Percentiles rank a stretch among this genome's conserved stretches.
These are phyloP conservation scores for Sminthurides bifidus DNA, from an alignment of 1,140 invertebrate genomes.

Conservation along the genomic window DNA sequence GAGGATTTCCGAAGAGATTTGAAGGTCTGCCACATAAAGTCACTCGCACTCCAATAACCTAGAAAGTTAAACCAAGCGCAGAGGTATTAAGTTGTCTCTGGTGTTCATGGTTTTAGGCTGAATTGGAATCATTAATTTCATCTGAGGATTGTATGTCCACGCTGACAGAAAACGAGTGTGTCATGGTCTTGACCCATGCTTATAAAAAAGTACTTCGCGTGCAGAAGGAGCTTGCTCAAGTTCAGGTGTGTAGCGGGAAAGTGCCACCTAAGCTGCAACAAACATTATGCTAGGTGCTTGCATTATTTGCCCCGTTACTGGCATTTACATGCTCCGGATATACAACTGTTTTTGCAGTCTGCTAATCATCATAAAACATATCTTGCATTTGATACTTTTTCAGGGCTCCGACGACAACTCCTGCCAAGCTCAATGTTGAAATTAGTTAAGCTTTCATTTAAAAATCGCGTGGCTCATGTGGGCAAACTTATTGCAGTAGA, in stretches of 20 bases:
- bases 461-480: no score
- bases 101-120: conserved; percentile 23
- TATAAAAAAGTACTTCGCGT: conserved; percentile 30
- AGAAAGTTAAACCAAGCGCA: no score
- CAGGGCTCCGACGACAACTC: no score
- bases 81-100: no score
- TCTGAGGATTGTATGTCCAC: conserved; percentile 16
- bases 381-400: no score
- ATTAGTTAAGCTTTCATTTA: no score
- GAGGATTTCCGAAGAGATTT: conserved; percentile 30
- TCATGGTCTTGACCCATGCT: conserved; percentile 29
- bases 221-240: conserved; percentile 27
- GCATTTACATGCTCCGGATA: no score
- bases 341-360: no score
- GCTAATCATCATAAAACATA: no score
- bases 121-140: conserved; percentile 26
- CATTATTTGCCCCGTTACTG: no score
- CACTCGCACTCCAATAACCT: neutral
- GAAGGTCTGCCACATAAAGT: conserved; percentile 14
- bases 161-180: conserved; percentile 25
- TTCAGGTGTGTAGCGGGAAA: conserved; percentile 21
- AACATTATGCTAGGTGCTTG: conserved; percentile 13
- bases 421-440: no score
- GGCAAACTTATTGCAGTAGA: no score
- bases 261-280: conserved; percentile 9